Conservation (phyloP, 2,113 vertebrate species). For the Hippocampus guttulatus region DNA sequence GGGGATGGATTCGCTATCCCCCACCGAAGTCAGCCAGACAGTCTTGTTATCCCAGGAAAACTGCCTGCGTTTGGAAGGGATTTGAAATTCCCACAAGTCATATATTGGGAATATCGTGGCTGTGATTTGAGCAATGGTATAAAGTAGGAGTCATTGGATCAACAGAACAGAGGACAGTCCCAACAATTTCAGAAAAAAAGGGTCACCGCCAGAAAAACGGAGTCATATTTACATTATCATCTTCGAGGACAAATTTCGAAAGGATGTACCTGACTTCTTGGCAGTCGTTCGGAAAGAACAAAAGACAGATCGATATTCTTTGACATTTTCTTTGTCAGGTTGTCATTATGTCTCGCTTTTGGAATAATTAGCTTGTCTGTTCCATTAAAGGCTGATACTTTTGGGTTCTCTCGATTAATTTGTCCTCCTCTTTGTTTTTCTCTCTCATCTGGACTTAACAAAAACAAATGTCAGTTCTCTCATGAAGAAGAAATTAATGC, state of each 20-base stretch:
- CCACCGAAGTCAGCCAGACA: conserved; percentile 38
- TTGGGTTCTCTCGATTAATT: conserved; percentile 42
- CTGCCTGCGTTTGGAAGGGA: conserved; percentile 39
- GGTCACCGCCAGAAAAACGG: conserved; percentile 9
- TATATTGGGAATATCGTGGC: conserved; percentile 60
- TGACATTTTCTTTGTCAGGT: conserved; percentile 43
- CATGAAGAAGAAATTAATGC: conserved; percentile 51
- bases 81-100: conserved; percentile 57
- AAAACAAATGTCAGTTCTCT: conserved; percentile 55
- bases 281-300: conserved; percentile 20
- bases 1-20: conserved; percentile 40
- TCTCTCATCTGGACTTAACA: conserved; percentile 47
- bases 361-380: conserved; percentile 52
- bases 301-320: conserved; percentile 25
- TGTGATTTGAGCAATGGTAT: conserved; percentile 53
- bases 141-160: conserved; percentile 37
- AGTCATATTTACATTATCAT: conserved; percentile 19
- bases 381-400: conserved; percentile 30
- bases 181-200: background rate
- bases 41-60: conserved; percentile 54
- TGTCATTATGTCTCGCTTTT: conserved; percentile 22
- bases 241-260: conserved; percentile 33
- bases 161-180: background rate
- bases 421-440: conserved; percentile 39
- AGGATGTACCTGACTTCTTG: conserved; percentile 12